Conservation (phyloP, 2,113 vertebrate species). For the Nycticebus coucang region DNA sequence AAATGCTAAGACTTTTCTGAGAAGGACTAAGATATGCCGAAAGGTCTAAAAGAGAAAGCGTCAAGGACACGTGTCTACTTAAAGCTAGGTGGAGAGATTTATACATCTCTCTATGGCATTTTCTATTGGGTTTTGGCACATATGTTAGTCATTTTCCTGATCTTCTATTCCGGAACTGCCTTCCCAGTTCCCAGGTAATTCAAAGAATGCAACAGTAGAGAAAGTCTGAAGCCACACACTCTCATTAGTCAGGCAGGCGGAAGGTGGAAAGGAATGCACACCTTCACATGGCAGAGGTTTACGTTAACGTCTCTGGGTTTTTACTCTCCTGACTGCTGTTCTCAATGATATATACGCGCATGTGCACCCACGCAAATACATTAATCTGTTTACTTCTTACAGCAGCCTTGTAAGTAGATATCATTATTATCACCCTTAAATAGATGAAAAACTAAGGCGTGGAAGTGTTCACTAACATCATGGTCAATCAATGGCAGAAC, state of each 20-base stretch:
- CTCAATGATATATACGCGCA: background rate
- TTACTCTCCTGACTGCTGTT: background rate
- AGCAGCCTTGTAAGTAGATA: background rate
- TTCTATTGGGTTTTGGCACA: background rate
- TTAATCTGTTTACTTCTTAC: background rate
- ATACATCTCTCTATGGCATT: background rate
- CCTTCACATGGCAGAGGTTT: background rate
- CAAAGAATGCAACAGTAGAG: background rate
- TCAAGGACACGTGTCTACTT: background rate
- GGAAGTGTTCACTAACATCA: background rate
- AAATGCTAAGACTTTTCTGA: background rate
- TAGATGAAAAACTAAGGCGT: background rate
- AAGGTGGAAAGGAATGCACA: background rate
- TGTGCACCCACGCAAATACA: background rate
- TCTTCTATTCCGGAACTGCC: background rate
- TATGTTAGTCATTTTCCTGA: background rate
- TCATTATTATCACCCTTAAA: background rate
- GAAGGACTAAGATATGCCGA: background rate
- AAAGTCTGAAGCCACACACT: background rate
- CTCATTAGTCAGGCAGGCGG: background rate
- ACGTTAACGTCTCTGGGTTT: background rate
- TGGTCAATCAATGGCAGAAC: background rate
- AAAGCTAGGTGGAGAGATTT: background rate
- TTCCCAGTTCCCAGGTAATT: background rate
- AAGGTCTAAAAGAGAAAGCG: background rate